Evolutionary conservation across 2,888 invertebrate genomes (phyloP).

Genomic region (Galerucella nymphaeae): DNA sequence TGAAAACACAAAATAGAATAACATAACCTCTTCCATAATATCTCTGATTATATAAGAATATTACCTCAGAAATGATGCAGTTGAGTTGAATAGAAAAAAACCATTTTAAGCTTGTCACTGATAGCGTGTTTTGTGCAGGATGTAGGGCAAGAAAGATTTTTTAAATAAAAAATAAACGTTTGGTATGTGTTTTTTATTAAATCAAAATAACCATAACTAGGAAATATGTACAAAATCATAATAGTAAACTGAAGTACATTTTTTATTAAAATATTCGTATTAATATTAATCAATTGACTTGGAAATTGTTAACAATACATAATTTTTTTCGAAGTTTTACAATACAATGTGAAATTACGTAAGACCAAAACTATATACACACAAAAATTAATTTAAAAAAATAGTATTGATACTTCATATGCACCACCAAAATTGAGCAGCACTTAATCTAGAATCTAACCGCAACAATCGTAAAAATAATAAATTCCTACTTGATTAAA

Average conservation of each 20-base stretch:
- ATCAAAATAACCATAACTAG: constrained; percentile 46
- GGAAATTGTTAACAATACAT: constrained; percentile 32
- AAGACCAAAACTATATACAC: constrained; percentile 24
- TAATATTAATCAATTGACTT: constrained; percentile 33
- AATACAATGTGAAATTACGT: constrained; percentile 24
- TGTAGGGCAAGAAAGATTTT: too few species aligned
- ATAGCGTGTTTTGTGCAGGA: too few species aligned
- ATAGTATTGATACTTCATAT: constrained; percentile 8
- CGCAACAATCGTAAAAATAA: constrained; percentile 8
- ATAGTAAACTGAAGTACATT: constrained; percentile 42
- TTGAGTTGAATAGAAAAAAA: too few species aligned
- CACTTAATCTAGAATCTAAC: constrained; percentile 15
- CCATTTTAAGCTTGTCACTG: too few species aligned
- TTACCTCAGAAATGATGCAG: too few species aligned
- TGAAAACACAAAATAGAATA: too few species aligned
- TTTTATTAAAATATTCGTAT: constrained; percentile 41
- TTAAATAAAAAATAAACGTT: constrained; percentile 9
- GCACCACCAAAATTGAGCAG: constrained; percentile 21
- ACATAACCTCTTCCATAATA: too few species aligned
- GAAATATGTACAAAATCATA: constrained; percentile 45
- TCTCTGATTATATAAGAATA: too few species aligned
- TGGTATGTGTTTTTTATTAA: constrained; percentile 42
- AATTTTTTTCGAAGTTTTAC: constrained; percentile 14
- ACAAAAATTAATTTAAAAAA: neutral
- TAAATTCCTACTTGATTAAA: neutral